Evolutionary conservation across 2,113 vertebrate species (phyloP).

Genomic region (Lepidiolamprologus cunningtoni): DNA sequence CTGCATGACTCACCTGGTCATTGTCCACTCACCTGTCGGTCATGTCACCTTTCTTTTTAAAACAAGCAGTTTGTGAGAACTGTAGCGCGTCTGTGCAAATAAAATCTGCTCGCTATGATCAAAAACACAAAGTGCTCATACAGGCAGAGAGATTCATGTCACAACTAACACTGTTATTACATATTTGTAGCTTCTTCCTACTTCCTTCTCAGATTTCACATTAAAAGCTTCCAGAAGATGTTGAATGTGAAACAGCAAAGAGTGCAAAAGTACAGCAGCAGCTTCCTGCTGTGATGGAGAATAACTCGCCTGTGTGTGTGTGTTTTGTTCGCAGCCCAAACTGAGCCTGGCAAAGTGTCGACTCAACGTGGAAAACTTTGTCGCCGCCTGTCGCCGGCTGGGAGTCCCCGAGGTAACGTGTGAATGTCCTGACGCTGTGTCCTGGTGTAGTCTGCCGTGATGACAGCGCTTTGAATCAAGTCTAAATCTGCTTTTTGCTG

Average conservation of each 20-base stretch:
- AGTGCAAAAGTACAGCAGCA: background rate
- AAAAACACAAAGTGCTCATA: fast-evolving
- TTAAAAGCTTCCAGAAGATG: background rate
- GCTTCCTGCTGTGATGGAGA: background rate
- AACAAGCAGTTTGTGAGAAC: background rate
- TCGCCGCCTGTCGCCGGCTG: constrained; percentile 81
- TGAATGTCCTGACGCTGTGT: fast-evolving
- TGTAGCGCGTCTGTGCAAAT: background rate
- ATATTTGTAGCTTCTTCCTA: background rate
- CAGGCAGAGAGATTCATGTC: fast-evolving
- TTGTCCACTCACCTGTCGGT: background rate
- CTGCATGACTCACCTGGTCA: fast-evolving
- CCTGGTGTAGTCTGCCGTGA: background rate
- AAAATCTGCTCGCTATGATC: background rate
- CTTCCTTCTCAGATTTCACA: background rate
- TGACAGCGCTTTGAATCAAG: background rate
- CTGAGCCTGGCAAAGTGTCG: constrained; percentile 79
- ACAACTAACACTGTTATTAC: fast-evolving
- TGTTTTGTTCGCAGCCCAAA: constrained; percentile 71
- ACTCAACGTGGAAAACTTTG: constrained; percentile 84
- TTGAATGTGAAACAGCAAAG: background rate
- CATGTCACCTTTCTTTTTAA: background rate
- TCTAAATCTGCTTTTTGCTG: background rate
- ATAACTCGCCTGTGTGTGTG: background rate
- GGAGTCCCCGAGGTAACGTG: constrained; percentile 80